A percentile compares a stretch with the other conserved stretches of the same genome.
phyloP scores from a whole-genome alignment of 2,888 invertebrate species.

The Agrilus cyanescens region DNA sequence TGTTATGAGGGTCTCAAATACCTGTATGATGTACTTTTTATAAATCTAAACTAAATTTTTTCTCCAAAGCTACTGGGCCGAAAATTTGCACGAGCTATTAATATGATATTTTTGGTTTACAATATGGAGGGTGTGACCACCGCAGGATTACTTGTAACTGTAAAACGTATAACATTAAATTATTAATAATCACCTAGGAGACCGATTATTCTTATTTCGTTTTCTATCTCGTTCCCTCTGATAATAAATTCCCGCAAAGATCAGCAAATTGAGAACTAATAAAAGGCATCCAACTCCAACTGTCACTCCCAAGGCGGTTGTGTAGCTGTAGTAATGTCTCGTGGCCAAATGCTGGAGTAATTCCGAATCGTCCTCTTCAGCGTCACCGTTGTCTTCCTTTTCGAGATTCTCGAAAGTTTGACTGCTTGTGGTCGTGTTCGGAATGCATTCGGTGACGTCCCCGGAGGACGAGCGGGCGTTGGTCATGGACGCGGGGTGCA shows the following conservation, averaged over 20 bases:
- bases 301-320: conserved; percentile 65
- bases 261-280: conserved; percentile 57
- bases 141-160: too few species aligned
- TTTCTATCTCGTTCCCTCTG: conserved; percentile 49
- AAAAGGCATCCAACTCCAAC: conserved; percentile 64
- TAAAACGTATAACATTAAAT: too few species aligned
- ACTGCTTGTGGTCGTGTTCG: conserved; percentile 21
- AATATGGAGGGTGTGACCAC: too few species aligned
- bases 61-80: too few species aligned
- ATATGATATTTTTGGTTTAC: too few species aligned
- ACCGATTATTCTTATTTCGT: conserved; percentile 24
- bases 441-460: conserved; percentile 29
- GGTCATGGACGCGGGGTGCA: conserved; percentile 33
- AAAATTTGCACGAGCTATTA: too few species aligned
- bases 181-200: conserved; percentile 10
- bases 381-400: conserved; percentile 28
- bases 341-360: conserved; percentile 42
- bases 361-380: conserved; percentile 40
- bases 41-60: too few species aligned
- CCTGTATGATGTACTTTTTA: too few species aligned
- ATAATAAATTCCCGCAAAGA: conserved; percentile 66
- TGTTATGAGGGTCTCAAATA: too few species aligned
- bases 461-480: conserved; percentile 25
- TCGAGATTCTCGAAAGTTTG: conserved; percentile 12
- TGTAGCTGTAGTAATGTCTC: conserved; percentile 53